Conservation (phyloP, 1,140 invertebrate genomes). For the Drosophila punjabiensis region DNA sequence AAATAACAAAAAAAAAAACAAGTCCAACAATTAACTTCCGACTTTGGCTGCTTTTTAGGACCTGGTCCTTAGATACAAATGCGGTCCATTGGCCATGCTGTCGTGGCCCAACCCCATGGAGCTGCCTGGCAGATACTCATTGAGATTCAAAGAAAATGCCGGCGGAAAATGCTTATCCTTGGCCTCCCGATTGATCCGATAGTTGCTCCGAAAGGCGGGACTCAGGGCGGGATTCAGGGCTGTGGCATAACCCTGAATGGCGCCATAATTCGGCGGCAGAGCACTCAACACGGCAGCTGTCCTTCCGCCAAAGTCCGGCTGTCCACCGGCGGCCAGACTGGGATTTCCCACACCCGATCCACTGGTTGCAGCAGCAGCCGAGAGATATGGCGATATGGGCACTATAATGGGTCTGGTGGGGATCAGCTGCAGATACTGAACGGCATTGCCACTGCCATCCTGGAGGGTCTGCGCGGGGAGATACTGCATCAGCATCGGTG, state of each 20-base stretch:
- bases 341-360: background rate
- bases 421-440: conserved; percentile 82
- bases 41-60: conserved; percentile 47
- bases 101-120: conserved; percentile 41
- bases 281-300: conserved; percentile 44
- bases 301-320: conserved; percentile 49
- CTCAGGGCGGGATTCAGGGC: conserved; percentile 39
- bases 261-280: conserved; percentile 55
- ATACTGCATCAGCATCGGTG: conserved; percentile 88
- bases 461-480: conserved; percentile 69
- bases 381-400: conserved; percentile 75
- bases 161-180: conserved; percentile 69
- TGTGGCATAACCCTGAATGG: conserved; percentile 53
- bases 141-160: conserved; percentile 67
- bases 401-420: conserved; percentile 83
- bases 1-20: conserved; percentile 10
- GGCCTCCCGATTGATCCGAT: conserved; percentile 78
- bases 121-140: conserved; percentile 71
- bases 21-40: background rate
- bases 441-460: conserved; percentile 59
- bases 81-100: conserved; percentile 16
- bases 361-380: conserved; percentile 12
- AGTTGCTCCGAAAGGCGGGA: conserved; percentile 49
- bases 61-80: conserved; percentile 61
- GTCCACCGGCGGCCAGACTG: background rate